Evolutionary conservation across 2,888 invertebrate species (phyloP), one percentile per base, ranked within the genome.

Genomic region (Chaetogeoica ovagalla): DNA sequence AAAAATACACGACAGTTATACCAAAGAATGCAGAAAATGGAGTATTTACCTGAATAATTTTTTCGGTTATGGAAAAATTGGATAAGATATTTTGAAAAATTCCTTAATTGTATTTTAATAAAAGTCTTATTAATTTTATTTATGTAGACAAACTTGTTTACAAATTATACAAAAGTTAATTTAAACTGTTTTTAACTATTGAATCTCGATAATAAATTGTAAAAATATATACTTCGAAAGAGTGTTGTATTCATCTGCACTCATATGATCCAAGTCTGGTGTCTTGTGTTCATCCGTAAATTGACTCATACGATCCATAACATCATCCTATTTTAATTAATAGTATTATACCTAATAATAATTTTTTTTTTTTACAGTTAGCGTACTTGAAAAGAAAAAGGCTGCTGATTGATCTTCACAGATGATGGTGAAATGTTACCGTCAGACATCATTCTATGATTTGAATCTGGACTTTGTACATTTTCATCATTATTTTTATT

Each of bases 231-330:
- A 93, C 93, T 93, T 92, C 84, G 93, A 91, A 86, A 94, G 91
- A 59, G 93, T 93, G 84, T 93, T 92, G 85, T 93, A 93, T 85
- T 93, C 92, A 84, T 93, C 94, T 86, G 94, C 87, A 85, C 94
- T 94, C 87, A 92, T 91, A 84, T 91, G 92, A 85, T 95, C 95
- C 84, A 92, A 90, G 85, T 93, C 92, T 17, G 92, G 92, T 71
- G 92, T 92, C 83, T 90, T 89, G 85, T 91, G 89, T 15, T 91
- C 90, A 85, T 91, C 91, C 82, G 90, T 88, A 83, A 88, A 90
- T 66, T 88, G 88, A 76, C 66, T 71, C 60, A 60, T 79, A n/a
- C 74, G 75, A 62, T 73, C 69, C 82, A 71, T 48, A 89, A 89
- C 88, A 84, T 90, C 89, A 70, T 82, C 65, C 71, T 82, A 37